phyloP scores from a whole-genome alignment of 2,797 vertebrate species.

The Spea hammondii region DNA sequence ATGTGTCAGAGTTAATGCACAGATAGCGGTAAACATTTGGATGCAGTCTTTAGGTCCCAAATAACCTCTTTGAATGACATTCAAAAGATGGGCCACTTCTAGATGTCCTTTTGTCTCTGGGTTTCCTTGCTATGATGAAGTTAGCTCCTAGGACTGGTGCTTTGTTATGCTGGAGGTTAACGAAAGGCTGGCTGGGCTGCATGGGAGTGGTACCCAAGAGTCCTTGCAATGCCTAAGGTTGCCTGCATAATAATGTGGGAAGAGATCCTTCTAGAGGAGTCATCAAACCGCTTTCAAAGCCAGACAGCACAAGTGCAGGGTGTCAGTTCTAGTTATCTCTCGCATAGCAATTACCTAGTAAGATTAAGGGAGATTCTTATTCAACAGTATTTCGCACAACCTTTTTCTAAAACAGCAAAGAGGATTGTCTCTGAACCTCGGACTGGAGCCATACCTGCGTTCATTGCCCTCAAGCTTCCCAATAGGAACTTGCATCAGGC shows the following conservation, averaged over 20 bases:
- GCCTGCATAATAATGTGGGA: no score
- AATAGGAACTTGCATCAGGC: constrained; percentile 51
- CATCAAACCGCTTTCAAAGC: constrained; percentile 57
- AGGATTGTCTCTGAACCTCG: constrained; percentile 13
- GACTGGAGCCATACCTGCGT: constrained; percentile 45
- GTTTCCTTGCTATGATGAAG: constrained; percentile 64
- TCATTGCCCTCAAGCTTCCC: constrained; percentile 45
- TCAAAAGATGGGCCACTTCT: constrained; percentile 58
- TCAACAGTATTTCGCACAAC: constrained; percentile 48
- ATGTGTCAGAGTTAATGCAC: constrained; percentile 72
- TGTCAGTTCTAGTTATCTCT: background rate
- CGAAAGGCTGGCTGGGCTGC: background rate
- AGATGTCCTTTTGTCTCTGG: constrained; percentile 65
- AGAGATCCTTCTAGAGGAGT: constrained; percentile 59
- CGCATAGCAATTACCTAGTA: constrained; percentile 29
- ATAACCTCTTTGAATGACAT: constrained; percentile 56
- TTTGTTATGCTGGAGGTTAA: background rate
- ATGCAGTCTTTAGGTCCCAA: constrained; percentile 61
- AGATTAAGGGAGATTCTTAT: background rate
- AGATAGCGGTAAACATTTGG: constrained; percentile 64
- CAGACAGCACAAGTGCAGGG: constrained; percentile 46
- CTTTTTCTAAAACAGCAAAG: constrained; percentile 44
- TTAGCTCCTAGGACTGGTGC: constrained; percentile 59
- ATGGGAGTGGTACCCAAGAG: constrained; percentile 16
- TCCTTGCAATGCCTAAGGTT: no score